A percentile compares a stretch with the other conserved stretches of the same genome.
Conservation (phyloP, 1,140 invertebrate species). For the Bombus fervidus region DNA sequence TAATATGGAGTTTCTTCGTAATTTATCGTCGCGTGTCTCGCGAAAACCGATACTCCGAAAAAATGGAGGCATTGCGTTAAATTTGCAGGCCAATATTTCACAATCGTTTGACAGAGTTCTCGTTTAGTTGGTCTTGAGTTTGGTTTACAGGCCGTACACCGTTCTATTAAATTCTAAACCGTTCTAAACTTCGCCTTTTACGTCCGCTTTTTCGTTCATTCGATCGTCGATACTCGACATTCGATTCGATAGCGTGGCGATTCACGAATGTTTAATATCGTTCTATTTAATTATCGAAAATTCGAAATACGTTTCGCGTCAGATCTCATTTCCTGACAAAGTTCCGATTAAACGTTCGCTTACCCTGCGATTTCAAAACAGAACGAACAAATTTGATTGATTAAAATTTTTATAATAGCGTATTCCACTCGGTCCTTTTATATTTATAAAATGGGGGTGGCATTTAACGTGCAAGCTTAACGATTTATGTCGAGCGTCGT, state of each 20-base stretch:
- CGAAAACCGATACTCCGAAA: neutral
- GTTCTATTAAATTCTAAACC: neutral
- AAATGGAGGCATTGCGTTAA: neutral
- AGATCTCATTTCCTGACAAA: neutral
- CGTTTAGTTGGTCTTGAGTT: neutral
- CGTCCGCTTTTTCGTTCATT: too few relatives aligned
- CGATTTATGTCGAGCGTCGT: neutral
- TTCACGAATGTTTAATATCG: slow-evolving; percentile 1
- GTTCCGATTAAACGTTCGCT: neutral
- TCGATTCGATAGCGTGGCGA: neutral
- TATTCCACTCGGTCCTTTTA: neutral
- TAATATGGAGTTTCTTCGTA: neutral
- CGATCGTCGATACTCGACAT: too few relatives aligned
- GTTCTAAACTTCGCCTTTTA: neutral
- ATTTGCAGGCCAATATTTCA: slow-evolving; percentile 23
- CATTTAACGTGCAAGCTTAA: neutral
- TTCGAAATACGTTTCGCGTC: neutral
- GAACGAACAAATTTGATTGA: neutral
- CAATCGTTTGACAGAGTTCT: neutral
- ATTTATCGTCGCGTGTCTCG: slow-evolving; percentile 10
- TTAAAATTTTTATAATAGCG: slow-evolving; percentile 1
- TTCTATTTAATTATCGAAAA: slow-evolving; percentile 25
- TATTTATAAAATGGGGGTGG: neutral
- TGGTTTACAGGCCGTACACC: neutral
- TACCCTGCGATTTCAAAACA: neutral